A percentile compares a stretch with the other conserved stretches of the same genome.
Evolutionary conservation across 2,888 invertebrate genomes (phyloP).

Genomic region (Drosophila nigritarsus): DNA sequence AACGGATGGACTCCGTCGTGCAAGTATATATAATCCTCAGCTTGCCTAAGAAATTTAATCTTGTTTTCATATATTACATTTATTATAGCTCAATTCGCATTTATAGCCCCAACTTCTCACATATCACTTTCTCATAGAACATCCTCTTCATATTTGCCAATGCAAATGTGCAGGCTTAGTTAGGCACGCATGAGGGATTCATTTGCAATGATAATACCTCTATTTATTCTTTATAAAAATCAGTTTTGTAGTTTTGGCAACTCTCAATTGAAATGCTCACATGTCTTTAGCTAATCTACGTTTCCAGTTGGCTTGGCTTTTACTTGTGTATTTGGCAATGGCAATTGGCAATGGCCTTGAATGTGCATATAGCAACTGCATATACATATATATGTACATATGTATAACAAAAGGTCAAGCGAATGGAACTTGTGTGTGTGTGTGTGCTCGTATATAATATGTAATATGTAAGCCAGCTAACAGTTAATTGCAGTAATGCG

Average conservation of each 20-base stretch:
- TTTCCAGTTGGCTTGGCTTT: slow-evolving; percentile 80
- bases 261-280: slow-evolving; percentile 19
- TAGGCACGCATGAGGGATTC: slow-evolving; percentile 38
- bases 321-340: slow-evolving; percentile 49
- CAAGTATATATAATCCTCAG: not conserved
- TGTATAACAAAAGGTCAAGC: slow-evolving; percentile 6
- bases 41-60: not conserved
- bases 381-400: not conserved
- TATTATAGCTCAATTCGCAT: not conserved
- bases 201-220: not conserved
- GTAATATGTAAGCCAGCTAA: slow-evolving; percentile 20
- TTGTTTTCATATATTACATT: not conserved
- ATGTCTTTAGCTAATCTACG: slow-evolving; percentile 63
- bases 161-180: slow-evolving; percentile 32
- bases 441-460: slow-evolving; percentile 7
- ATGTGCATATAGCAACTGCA: slow-evolving; percentile 28
- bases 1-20: not conserved
- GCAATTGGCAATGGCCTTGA: slow-evolving; percentile 58
- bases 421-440: slow-evolving; percentile 19
- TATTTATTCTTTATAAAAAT: not conserved
- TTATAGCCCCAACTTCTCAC: not conserved
- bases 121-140: not conserved
- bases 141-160: slow-evolving; percentile 10
- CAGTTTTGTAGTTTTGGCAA: slow-evolving; percentile 18
- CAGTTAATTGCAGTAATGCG: slow-evolving; percentile 52